Evolutionary conservation across 1,140 invertebrate species (phyloP).

Genomic region (Galleria mellonella): DNA sequence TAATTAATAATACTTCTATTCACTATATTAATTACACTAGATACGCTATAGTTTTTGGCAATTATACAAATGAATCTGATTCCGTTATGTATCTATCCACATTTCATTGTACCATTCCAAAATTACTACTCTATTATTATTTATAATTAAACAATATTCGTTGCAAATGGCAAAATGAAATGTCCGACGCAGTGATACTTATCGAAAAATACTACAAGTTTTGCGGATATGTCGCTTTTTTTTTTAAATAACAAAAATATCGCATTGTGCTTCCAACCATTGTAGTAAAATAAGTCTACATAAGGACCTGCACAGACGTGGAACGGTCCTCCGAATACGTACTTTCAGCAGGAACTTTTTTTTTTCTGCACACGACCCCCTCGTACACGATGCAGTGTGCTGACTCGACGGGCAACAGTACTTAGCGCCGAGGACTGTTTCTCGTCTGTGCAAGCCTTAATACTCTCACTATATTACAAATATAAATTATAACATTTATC

Average conservation of each 20-base stretch:
- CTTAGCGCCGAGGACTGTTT: too few species aligned
- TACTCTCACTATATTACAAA: slow-evolving; percentile 26
- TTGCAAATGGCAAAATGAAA: not conserved
- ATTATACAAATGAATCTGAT: slow-evolving; percentile 17
- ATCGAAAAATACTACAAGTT: not conserved
- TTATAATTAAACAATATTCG: not conserved
- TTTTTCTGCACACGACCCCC: too few species aligned
- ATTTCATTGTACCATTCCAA: too few species aligned
- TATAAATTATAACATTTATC: slow-evolving; percentile 26
- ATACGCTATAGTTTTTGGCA: slow-evolving; percentile 26
- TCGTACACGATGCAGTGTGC: too few species aligned
- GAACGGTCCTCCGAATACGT: too few species aligned
- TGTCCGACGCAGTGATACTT: too few species aligned
- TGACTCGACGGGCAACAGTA: too few species aligned
- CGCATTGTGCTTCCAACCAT: slow-evolving; percentile 28
- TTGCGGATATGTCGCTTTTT: slow-evolving; percentile 35
- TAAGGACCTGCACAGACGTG: too few species aligned
- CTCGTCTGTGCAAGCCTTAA: too few species aligned
- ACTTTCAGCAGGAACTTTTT: slow-evolving; percentile 25
- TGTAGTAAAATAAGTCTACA: too few species aligned
- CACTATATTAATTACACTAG: slow-evolving; percentile 23
- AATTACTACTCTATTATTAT: slow-evolving; percentile 8
- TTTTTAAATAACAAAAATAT: slow-evolving; percentile 34
- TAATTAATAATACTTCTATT: slow-evolving; percentile 28
- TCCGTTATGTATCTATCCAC: not conserved